Evolutionary conservation across 2,113 vertebrate genomes (phyloP).

Genomic region (Aegotheles bennettii): DNA sequence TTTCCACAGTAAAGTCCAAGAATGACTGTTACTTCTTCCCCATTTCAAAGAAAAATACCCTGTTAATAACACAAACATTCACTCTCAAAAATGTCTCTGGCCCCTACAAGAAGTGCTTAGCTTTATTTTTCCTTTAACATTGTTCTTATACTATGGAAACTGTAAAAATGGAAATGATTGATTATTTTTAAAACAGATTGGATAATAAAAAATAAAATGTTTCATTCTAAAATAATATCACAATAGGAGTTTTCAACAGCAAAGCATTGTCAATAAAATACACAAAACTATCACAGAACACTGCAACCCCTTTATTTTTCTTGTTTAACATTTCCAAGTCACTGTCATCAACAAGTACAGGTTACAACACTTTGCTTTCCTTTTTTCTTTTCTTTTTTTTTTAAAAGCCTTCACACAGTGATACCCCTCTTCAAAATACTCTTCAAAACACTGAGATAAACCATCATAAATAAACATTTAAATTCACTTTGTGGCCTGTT

Average conservation of each 20-base stretch:
- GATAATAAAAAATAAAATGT: constrained; percentile 11
- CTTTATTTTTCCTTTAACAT: not conserved
- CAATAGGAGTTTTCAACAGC: not conserved
- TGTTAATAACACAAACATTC: not conserved
- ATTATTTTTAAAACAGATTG: not conserved
- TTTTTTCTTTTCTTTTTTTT: not conserved
- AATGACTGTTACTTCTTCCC: not conserved
- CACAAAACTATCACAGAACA: not conserved
- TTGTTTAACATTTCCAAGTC: constrained; percentile 34
- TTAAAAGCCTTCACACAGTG: not conserved
- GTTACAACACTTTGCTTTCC: not conserved
- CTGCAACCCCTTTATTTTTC: constrained; percentile 16
- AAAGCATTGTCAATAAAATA: constrained; percentile 19
- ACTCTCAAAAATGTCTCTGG: not conserved
- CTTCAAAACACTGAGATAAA: constrained; percentile 17
- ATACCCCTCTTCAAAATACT: constrained; percentile 3
- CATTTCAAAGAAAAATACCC: not conserved
- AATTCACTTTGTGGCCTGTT: not conserved
- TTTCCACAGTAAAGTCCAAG: not conserved
- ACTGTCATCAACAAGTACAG: constrained; percentile 26
- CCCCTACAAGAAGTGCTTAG: not conserved
- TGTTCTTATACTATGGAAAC: not conserved
- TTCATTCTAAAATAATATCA: constrained; percentile 1
- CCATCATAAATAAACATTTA: not conserved
- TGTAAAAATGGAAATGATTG: not conserved